These are phyloP conservation scores for Himantopus leucocephalus DNA, from an alignment of 2,113 vertebrate genomes.

Conservation along the genomic window DNA sequence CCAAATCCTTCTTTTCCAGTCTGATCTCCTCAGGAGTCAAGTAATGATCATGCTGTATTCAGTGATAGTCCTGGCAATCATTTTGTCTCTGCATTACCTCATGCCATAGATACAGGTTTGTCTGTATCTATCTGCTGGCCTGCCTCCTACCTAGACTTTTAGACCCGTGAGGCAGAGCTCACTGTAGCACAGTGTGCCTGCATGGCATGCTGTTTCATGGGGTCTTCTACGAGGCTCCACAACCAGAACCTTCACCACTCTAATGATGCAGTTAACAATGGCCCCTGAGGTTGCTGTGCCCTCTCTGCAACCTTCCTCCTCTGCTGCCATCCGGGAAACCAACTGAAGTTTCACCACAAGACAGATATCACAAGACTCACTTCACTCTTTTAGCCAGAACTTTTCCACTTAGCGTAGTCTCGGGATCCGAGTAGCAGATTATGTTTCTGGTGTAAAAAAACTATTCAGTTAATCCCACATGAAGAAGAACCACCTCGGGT, in stretches of 20 bases:
- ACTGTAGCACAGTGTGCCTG: fast-evolving
- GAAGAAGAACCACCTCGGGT: background rate
- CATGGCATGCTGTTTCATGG: background rate
- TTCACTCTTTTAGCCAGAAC: background rate
- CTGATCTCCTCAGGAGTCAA: background rate
- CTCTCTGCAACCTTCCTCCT: background rate
- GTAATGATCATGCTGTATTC: background rate
- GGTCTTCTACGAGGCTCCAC: background rate
- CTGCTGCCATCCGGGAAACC: background rate
- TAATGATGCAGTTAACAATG: background rate
- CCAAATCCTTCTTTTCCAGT: background rate
- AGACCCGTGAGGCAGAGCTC: background rate
- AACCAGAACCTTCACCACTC: background rate
- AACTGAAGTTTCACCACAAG: background rate
- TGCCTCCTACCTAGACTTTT: background rate
- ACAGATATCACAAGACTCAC: background rate
- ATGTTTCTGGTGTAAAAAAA: background rate
- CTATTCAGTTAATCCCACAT: background rate
- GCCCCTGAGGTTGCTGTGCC: background rate
- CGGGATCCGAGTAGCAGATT: background rate
- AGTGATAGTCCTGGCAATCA: background rate
- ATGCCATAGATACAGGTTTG: background rate
- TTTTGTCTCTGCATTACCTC: background rate
- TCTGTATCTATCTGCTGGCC: background rate
- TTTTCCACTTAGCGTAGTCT: background rate